Evolutionary conservation across 1,140 invertebrate genomes (phyloP).

Genomic region (Drosophila carrolli): DNA sequence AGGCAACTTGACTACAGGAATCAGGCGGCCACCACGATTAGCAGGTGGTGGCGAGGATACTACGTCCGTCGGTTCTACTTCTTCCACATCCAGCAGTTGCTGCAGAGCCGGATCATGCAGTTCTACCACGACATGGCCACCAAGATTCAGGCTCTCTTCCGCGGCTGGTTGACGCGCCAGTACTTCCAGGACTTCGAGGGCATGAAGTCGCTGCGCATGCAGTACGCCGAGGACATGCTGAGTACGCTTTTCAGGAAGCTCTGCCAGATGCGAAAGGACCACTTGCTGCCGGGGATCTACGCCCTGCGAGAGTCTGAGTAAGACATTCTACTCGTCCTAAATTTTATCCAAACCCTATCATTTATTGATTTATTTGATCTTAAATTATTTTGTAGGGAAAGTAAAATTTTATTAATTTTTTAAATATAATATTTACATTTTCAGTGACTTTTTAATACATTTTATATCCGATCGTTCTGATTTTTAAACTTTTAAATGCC

Average conservation of each 20-base stretch:
- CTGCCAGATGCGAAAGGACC: background rate
- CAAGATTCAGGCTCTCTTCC: conserved; percentile 51
- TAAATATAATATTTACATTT: too few species aligned
- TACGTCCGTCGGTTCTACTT: background rate
- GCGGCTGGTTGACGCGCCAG: conserved; percentile 59
- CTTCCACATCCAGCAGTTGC: background rate
- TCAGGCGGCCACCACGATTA: conserved; percentile 34
- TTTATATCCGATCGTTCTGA: too few species aligned
- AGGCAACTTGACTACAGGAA: accelerated
- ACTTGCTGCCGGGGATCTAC: conserved; percentile 23
- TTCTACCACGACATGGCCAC: conserved; percentile 12
- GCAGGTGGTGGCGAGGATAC: conserved; percentile 41
- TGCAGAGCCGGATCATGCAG: conserved; percentile 8
- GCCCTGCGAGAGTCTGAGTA: conserved; percentile 12
- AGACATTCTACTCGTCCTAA: too few species aligned
- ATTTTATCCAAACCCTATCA: too few species aligned
- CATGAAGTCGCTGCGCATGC: conserved; percentile 16
- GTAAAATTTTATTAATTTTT: too few species aligned
- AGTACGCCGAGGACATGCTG: conserved; percentile 32
- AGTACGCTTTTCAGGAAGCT: conserved; percentile 11
- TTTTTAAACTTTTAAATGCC: too few species aligned
- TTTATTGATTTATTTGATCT: too few species aligned
- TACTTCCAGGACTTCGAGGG: conserved; percentile 32
- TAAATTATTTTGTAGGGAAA: too few species aligned
- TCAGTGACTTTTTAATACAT: too few species aligned